These are phyloP conservation scores for Aurelia sp. DNA, from an alignment of 30 jellyfish, hydroid and myxozoan species.

Conservation along the genomic window DNA sequence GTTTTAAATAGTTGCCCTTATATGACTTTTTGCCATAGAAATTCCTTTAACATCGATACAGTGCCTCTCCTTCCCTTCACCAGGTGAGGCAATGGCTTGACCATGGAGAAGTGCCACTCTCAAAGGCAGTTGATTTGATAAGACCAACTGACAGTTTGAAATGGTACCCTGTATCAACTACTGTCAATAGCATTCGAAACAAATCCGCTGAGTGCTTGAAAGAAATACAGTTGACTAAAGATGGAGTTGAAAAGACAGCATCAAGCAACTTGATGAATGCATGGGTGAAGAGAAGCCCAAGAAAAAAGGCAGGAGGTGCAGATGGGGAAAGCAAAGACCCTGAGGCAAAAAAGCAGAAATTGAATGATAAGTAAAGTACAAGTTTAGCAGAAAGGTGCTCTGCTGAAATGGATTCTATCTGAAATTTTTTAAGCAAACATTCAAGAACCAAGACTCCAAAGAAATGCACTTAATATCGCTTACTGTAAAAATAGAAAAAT, in stretches of 20 bases:
- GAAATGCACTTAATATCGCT: too few relatives aligned
- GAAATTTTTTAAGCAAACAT: too few relatives aligned
- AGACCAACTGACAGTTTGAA: conserved; percentile 66
- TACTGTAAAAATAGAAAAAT: too few relatives aligned
- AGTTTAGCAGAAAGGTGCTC: too few relatives aligned
- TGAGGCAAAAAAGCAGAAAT: conserved; percentile 5
- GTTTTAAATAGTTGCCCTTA: too few relatives aligned
- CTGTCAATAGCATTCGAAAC: conserved; percentile 84
- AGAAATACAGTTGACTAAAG: conserved; percentile 57
- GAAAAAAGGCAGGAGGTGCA: neutral
- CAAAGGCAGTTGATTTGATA: conserved; percentile 66
- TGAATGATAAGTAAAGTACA: neutral
- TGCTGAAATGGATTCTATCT: too few relatives aligned
- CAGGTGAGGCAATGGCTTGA: conserved; percentile 70
- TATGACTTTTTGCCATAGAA: too few relatives aligned
- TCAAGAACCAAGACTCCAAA: too few relatives aligned
- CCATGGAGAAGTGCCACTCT: conserved; percentile 45
- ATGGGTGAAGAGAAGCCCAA: conserved; percentile 55
- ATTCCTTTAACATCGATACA: too few relatives aligned
- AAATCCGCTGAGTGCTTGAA: conserved; percentile 82
- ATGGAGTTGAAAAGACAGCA: conserved; percentile 21
- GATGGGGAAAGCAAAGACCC: neutral
- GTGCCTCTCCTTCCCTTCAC: too few relatives aligned
- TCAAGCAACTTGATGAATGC: conserved; percentile 56
- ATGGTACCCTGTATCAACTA: conserved; percentile 95